phyloP scores from a whole-genome alignment of 2,113 vertebrate species.

The Bujurquina vittata region DNA sequence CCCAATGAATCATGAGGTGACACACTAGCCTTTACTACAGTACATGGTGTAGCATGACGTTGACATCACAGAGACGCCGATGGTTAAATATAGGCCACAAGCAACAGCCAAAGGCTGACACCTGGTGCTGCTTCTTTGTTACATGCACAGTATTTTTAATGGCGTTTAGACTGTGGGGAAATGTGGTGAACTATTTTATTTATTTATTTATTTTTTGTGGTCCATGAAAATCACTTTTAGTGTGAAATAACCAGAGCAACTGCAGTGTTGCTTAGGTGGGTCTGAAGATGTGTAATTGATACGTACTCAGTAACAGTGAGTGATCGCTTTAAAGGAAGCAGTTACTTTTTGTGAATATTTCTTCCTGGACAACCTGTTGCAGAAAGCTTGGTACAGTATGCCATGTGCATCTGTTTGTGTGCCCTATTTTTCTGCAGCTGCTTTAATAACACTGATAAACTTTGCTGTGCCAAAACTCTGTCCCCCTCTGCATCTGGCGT shows the following conservation, averaged over 20 bases:
- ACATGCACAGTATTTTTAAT: neutral
- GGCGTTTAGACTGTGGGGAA: neutral
- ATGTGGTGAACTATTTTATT: neutral
- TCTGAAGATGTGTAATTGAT: neutral
- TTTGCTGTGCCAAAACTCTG: neutral
- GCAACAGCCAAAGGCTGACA: constrained; percentile 39
- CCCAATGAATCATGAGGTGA: constrained; percentile 66
- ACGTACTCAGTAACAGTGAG: neutral
- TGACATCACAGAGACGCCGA: constrained; percentile 28
- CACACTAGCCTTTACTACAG: constrained; percentile 64
- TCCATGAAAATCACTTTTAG: neutral
- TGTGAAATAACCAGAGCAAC: neutral
- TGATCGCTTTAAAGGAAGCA: neutral
- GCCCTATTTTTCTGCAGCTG: neutral
- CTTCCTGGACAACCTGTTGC: neutral
- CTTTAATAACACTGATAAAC: neutral
- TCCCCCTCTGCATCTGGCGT: neutral
- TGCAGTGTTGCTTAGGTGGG: neutral
- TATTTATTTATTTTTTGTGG: neutral
- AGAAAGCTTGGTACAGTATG: neutral
- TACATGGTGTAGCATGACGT: constrained; percentile 41
- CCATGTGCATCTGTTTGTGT: fast-evolving
- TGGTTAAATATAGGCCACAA: constrained; percentile 55
- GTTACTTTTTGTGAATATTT: neutral
- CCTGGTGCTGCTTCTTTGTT: constrained; percentile 52